Conservation (phyloP, 2,888 invertebrate genomes). For the Morpho deidamia region DNA sequence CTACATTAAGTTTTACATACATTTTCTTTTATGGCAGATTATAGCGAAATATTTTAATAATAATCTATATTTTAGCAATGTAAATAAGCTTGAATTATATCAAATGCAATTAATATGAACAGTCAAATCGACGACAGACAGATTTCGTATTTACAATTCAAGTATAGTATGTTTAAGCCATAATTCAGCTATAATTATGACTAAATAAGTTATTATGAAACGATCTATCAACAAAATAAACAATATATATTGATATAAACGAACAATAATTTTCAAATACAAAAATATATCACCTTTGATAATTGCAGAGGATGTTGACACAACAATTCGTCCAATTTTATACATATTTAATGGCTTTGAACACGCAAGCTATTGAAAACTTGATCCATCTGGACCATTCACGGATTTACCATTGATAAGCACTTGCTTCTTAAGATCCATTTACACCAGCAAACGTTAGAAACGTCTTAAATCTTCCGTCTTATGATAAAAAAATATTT, state of each 20-base stretch:
- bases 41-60: no score
- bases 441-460: not conserved
- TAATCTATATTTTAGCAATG: no score
- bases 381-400: slow-evolving; percentile 31
- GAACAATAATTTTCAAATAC: slow-evolving; percentile 11
- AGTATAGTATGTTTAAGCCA: no score
- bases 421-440: not conserved
- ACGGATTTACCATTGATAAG: slow-evolving; percentile 33
- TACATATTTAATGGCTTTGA: slow-evolving; percentile 12
- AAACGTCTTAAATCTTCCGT: not conserved
- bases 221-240: slow-evolving; percentile 11
- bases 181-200: no score
- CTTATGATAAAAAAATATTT: not conserved
- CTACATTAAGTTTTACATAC: no score
- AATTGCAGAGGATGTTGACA: slow-evolving; percentile 21
- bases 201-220: not conserved
- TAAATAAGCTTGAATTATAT: no score
- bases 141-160: no score
- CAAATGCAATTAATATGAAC: no score
- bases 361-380: slow-evolving; percentile 37
- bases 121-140: no score
- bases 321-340: slow-evolving; percentile 14
- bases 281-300: slow-evolving; percentile 15
- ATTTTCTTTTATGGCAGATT: no score
- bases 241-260: slow-evolving; percentile 4